Percentiles rank a stretch among this genome's conserved stretches.
These are phyloP conservation scores for Macrocentrus cingulum DNA, from an alignment of 1,140 invertebrate species.

Conservation along the genomic window DNA sequence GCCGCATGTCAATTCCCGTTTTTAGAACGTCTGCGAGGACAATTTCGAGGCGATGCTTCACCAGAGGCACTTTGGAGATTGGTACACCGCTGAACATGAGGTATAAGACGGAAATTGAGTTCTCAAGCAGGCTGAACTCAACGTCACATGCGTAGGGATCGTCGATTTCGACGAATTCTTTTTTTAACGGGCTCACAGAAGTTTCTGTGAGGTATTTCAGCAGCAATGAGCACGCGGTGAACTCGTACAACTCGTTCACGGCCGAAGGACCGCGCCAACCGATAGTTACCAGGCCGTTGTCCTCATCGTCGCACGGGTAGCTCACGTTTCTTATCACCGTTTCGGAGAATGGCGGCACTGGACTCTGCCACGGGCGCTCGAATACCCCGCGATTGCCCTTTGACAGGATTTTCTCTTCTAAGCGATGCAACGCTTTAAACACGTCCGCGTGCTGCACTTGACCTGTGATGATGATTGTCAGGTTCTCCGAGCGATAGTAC, in stretches of 20 bases:
- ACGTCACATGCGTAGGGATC: slow-evolving; percentile 82
- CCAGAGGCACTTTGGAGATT: slow-evolving; percentile 64
- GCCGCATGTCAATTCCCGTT: slow-evolving; percentile 74
- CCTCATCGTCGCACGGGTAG: slow-evolving; percentile 85
- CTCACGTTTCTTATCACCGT: slow-evolving; percentile 59
- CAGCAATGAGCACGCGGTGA: slow-evolving; percentile 70
- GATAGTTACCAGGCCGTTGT: slow-evolving; percentile 77
- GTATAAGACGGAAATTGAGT: slow-evolving; percentile 69
- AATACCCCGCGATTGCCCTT: slow-evolving; percentile 66
- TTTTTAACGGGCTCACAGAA: slow-evolving; percentile 79
- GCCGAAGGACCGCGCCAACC: slow-evolving; percentile 83
- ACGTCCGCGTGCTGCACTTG: slow-evolving; percentile 76
- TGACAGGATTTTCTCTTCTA: slow-evolving; percentile 79
- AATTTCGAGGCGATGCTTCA: slow-evolving; percentile 65
- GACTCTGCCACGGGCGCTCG: slow-evolving; percentile 73
- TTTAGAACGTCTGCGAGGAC: slow-evolving; percentile 61
- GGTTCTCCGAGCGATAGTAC: slow-evolving; percentile 89
- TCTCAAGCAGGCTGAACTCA: slow-evolving; percentile 69
- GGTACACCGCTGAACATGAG: slow-evolving; percentile 80
- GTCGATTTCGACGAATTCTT: slow-evolving; percentile 80
- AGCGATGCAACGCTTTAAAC: slow-evolving; percentile 69
- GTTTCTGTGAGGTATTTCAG: slow-evolving; percentile 85
- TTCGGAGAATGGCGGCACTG: slow-evolving; percentile 66
- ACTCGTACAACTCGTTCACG: slow-evolving; percentile 60
- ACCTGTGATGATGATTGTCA: slow-evolving; percentile 82